Conservation (phyloP, 1,140 invertebrate genomes). For the Sycophila sp. region DNA sequence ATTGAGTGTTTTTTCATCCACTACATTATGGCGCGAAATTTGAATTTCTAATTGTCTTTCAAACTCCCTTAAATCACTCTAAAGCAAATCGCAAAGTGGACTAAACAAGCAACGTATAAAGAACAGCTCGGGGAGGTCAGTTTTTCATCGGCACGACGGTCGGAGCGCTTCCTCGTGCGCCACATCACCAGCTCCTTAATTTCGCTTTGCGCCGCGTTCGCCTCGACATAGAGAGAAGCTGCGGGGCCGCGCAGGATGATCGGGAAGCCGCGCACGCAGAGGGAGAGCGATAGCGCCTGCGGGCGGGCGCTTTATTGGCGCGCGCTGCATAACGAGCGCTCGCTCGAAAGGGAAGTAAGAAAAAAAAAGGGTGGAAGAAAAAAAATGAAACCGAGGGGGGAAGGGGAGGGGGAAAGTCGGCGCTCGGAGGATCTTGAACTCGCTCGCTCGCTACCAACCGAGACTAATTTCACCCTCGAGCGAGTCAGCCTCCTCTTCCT, state of each 20-base stretch:
- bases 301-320: too few relatives aligned
- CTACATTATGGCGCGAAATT: too few relatives aligned
- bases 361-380: background rate
- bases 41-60: too few relatives aligned
- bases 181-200: background rate
- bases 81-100: too few relatives aligned
- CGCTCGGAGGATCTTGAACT: conserved; percentile 9
- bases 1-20: too few relatives aligned
- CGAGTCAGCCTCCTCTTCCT: background rate
- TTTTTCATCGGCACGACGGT: too few relatives aligned
- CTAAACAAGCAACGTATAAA: too few relatives aligned
- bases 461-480: conserved; percentile 13
- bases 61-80: too few relatives aligned
- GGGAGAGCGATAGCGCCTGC: too few relatives aligned
- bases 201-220: background rate
- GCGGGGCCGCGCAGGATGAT: background rate
- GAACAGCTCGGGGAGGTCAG: too few relatives aligned
- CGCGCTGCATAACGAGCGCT: background rate
- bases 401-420: background rate
- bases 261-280: background rate
- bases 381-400: background rate
- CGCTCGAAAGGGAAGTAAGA: background rate
- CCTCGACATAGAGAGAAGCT: background rate
- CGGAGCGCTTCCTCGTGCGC: too few relatives aligned
- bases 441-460: background rate